These are phyloP conservation scores for Pangasius djambal DNA, from an alignment of 2,797 vertebrate species.

Conservation along the genomic window DNA sequence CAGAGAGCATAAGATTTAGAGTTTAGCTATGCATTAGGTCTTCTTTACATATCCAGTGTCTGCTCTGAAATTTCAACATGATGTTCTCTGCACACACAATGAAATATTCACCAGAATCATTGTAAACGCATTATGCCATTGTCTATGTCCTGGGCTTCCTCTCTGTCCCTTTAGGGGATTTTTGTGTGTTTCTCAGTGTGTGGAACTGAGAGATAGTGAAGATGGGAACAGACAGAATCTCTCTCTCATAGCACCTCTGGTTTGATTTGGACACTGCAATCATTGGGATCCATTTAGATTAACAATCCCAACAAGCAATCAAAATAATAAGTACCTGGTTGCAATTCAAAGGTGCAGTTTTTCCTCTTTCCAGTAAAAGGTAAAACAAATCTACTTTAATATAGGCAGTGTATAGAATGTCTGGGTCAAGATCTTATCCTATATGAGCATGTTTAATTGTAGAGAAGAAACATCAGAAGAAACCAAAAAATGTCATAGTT, in stretches of 20 bases:
- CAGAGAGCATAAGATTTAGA: slow-evolving; percentile 34
- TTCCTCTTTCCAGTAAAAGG: not conserved
- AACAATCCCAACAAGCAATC: slow-evolving; percentile 14
- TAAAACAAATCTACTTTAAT: not conserved
- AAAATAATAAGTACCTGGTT: slow-evolving; percentile 8
- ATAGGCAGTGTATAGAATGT: not conserved
- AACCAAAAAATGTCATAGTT: not conserved
- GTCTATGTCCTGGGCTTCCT: slow-evolving; percentile 34
- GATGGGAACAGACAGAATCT: not conserved
- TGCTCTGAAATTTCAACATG: slow-evolving; percentile 34
- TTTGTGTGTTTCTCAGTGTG: slow-evolving; percentile 45
- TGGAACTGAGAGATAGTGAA: slow-evolving; percentile 45
- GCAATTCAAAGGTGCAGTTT: not conserved
- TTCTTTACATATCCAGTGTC: slow-evolving; percentile 27
- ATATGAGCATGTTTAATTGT: not conserved
- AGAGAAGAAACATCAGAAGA: not conserved
- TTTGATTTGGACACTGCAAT: slow-evolving; percentile 32
- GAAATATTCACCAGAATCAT: slow-evolving; percentile 56
- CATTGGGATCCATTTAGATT: slow-evolving; percentile 1
- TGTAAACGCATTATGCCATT: slow-evolving; percentile 53
- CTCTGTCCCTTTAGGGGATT: slow-evolving; percentile 32
- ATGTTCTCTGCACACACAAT: slow-evolving; percentile 45
- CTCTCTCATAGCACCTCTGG: not conserved
- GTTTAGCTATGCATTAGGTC: slow-evolving; percentile 39
- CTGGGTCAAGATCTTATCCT: not conserved